Conservation (phyloP, 2,888 invertebrate species). For the Sylvicola cinctus region DNA sequence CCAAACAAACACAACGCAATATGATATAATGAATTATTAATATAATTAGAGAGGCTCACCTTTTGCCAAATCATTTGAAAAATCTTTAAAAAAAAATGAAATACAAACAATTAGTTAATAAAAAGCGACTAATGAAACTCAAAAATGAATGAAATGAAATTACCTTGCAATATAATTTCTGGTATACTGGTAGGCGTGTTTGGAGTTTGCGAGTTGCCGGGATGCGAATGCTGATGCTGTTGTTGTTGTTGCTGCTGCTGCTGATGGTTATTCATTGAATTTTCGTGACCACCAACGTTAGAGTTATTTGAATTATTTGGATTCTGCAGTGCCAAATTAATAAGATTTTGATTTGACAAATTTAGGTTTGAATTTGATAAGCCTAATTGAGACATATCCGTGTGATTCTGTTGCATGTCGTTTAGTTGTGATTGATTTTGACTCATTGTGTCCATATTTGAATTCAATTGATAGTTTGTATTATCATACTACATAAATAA, state of each 20-base stretch:
- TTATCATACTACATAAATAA: constrained; percentile 1
- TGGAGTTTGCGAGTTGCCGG: constrained; percentile 8
- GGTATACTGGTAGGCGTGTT: constrained; percentile 57
- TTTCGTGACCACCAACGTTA: not conserved
- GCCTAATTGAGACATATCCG: no score
- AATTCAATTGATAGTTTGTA: constrained; percentile 3
- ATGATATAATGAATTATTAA: no score
- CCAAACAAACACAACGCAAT: no score
- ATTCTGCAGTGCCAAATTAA: not conserved
- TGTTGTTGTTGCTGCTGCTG: constrained; percentile 2
- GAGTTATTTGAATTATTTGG: not conserved
- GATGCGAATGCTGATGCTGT: constrained; percentile 7
- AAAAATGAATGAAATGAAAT: constrained; percentile 6
- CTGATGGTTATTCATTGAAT: not conserved
- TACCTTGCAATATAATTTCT: constrained; percentile 67
- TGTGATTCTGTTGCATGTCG: no score
- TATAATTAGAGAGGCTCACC: constrained; percentile 8
- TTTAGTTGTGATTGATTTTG: not conserved
- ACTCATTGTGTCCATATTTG: constrained; percentile 1
- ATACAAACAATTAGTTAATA: not conserved
- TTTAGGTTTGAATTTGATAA: no score
- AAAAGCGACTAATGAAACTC: no score
- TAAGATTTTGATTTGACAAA: constrained; percentile 2
- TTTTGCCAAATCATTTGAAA: constrained; percentile 26
- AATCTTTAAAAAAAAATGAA: constrained; percentile 12